Conservation (phyloP, 2,113 vertebrate genomes). For the Gasterosteus aculeatus region DNA sequence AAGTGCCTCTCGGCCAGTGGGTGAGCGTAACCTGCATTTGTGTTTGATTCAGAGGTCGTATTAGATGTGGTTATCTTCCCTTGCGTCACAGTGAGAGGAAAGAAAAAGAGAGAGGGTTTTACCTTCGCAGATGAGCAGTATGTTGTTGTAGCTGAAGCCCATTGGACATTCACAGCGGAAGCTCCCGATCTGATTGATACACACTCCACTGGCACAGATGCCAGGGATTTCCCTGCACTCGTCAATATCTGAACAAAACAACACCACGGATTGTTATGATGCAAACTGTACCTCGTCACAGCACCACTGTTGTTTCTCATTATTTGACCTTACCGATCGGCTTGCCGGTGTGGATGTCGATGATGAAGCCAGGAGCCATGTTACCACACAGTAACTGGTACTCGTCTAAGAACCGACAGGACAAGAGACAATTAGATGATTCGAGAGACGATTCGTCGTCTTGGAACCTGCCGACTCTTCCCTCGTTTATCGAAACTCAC, state of each 20-base stretch:
- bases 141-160: conserved; percentile 93
- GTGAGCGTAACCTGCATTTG: conserved; percentile 5
- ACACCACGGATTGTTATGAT: neutral
- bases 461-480: neutral
- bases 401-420: conserved; percentile 78
- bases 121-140: conserved; percentile 94
- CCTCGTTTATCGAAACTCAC: conserved; percentile 77
- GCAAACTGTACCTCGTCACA: neutral
- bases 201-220: conserved; percentile 89
- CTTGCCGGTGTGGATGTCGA: conserved; percentile 91
- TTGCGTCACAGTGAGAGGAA: neutral
- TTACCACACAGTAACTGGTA: conserved; percentile 92
- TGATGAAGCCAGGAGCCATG: conserved; percentile 90
- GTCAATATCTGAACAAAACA: conserved; percentile 86
- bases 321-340: conserved; percentile 84
- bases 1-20: conserved; percentile 30
- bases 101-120: neutral
- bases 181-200: conserved; percentile 94
- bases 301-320: neutral
- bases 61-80: neutral
- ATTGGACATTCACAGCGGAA: conserved; percentile 94
- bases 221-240: conserved; percentile 92
- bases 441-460: neutral
- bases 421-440: neutral
- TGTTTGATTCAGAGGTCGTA: neutral